Percentiles rank a stretch among this genome's conserved stretches.
Conservation (phyloP, 92 coral and sea anemone species). For the Micromussa lordhowensis region DNA sequence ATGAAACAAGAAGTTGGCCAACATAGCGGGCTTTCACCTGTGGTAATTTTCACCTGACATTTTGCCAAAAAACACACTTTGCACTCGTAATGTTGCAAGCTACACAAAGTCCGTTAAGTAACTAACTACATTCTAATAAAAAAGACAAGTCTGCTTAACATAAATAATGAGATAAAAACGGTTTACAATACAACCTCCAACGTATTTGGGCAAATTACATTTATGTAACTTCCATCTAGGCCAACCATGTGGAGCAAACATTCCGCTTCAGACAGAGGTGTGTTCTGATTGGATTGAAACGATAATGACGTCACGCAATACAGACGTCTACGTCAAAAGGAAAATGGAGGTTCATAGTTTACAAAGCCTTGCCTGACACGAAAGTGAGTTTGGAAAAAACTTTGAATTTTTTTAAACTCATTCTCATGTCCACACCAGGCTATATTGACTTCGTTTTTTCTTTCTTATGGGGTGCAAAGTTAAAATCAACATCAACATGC, state of each 20-base stretch:
- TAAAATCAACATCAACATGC: neutral
- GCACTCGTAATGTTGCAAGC: neutral
- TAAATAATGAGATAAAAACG: slow-evolving; percentile 11
- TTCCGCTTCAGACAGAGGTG: neutral
- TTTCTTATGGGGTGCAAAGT: neutral
- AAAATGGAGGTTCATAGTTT: neutral
- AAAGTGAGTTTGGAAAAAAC: neutral
- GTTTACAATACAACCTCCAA: neutral
- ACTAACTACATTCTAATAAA: slow-evolving; percentile 3
- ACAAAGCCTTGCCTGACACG: neutral
- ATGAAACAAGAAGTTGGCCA: neutral
- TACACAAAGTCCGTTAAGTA: neutral
- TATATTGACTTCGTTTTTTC: neutral
- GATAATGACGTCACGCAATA: neutral
- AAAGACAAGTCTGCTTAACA: neutral
- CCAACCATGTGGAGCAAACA: neutral
- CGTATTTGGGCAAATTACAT: neutral
- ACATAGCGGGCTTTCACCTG: neutral
- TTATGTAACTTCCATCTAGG: neutral
- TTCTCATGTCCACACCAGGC: neutral
- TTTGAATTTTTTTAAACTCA: neutral
- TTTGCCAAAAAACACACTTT: neutral
- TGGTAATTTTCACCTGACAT: neutral
- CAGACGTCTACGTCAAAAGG: neutral
- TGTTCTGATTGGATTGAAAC: neutral